Evolutionary conservation across 2,113 vertebrate species (phyloP).

Genomic region (Myotis lucifugus): DNA sequence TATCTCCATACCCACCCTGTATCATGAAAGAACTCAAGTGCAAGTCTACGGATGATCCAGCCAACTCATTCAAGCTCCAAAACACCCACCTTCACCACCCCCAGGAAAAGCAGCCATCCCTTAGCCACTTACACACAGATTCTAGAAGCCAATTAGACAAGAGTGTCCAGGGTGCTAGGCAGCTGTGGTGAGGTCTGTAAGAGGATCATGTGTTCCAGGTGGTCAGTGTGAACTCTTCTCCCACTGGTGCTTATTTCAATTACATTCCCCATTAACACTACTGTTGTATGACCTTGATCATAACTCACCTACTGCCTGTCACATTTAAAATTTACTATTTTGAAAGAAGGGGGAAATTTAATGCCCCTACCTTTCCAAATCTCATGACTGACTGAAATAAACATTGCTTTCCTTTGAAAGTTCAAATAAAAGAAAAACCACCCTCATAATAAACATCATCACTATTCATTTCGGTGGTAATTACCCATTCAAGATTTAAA

Average conservation of each 20-base stretch:
- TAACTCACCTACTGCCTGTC: not conserved
- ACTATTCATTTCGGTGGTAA: constrained; percentile 51
- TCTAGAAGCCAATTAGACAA: not conserved
- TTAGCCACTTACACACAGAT: not conserved
- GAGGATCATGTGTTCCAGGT: not conserved
- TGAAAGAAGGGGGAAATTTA: constrained; percentile 38
- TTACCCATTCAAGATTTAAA: constrained; percentile 73
- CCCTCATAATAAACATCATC: constrained; percentile 53
- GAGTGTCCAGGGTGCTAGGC: not conserved
- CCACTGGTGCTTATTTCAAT: not conserved
- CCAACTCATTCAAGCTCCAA: not conserved
- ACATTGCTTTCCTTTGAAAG: constrained; percentile 42
- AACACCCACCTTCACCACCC: not conserved
- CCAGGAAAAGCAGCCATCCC: not conserved
- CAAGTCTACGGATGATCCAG: not conserved
- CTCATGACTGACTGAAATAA: constrained; percentile 41
- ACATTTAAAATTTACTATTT: constrained; percentile 46
- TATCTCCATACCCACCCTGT: not conserved
- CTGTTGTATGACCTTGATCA: not conserved
- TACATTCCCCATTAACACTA: not conserved
- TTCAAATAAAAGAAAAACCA: constrained; percentile 56
- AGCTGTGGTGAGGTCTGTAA: not conserved
- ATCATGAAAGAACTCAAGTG: not conserved
- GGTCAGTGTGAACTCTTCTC: not conserved
- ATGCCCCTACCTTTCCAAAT: not conserved